A percentile compares a stretch with the other conserved stretches of the same genome.
These are phyloP conservation scores for Trachymyrmex septentrionalis DNA, from an alignment of 1,140 invertebrate species.

Conservation along the genomic window DNA sequence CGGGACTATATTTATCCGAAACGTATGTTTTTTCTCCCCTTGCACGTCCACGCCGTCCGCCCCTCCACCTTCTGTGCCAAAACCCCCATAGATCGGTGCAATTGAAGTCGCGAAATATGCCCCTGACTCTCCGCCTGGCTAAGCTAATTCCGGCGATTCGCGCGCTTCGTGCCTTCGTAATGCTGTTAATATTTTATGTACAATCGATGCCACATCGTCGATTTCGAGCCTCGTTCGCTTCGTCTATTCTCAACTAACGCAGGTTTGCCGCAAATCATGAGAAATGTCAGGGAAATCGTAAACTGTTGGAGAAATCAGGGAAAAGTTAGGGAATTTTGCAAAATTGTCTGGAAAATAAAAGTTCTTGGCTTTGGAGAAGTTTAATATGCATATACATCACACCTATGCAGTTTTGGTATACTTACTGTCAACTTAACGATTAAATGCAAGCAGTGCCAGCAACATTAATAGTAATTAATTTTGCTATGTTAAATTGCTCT, in stretches of 20 bases:
- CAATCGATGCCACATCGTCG: constrained; percentile 18
- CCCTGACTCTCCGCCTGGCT: not conserved
- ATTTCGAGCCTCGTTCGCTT: not conserved
- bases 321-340: no score
- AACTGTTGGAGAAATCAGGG: no score
- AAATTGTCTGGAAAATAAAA: no score
- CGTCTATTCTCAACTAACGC: not conserved
- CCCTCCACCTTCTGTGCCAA: not conserved
- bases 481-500: no score
- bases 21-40: constrained; percentile 58
- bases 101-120: constrained; percentile 36
- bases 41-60: not conserved
- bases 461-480: no score
- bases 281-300: no score
- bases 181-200: constrained; percentile 24
- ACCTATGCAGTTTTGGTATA: no score
- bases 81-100: constrained; percentile 21
- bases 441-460: no score
- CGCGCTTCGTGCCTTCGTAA: not conserved
- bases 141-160: constrained; percentile 23
- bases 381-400: no score
- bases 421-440: no score
- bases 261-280: no score
- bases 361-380: no score
- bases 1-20: constrained; percentile 75